phyloP scores from a whole-genome alignment of 2,113 vertebrate genomes.

The Pipra filicauda region DNA sequence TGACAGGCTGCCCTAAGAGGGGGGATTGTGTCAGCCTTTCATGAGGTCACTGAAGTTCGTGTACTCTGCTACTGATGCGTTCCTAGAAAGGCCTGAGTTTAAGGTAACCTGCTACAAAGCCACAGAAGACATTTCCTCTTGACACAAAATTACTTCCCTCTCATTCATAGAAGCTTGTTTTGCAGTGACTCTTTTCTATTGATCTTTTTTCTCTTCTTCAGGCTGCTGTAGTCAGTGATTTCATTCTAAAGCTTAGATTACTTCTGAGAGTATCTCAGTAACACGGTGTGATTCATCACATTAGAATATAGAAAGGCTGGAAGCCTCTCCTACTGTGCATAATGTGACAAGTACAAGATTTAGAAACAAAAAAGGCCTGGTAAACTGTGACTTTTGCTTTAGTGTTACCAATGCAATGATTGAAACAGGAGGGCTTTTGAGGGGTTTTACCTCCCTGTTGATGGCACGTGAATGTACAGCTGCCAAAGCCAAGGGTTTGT shows the following conservation, averaged over 20 bases:
- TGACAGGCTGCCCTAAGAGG: not conserved
- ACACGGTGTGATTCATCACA: not conserved
- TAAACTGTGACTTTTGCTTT: not conserved
- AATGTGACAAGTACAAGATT: not conserved
- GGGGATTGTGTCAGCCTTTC: not conserved
- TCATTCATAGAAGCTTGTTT: not conserved
- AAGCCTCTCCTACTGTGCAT: not conserved
- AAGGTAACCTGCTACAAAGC: not conserved
- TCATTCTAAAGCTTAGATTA: not conserved
- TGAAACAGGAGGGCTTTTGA: not conserved
- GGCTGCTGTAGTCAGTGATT: conserved; percentile 24
- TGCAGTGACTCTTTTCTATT: not conserved
- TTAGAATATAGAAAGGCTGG: not conserved
- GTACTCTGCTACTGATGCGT: not conserved
- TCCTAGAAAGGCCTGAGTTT: not conserved
- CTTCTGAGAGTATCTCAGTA: not conserved
- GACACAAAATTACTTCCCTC: not conserved
- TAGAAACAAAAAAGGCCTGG: not conserved
- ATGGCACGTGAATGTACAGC: not conserved
- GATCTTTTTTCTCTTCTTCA: not conserved
- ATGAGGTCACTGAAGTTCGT: too few relatives aligned
- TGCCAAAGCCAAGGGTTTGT: not conserved
- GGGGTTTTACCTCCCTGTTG: not conserved
- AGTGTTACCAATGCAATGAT: not conserved
- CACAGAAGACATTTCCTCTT: not conserved